A percentile compares a stretch with the other conserved stretches of the same genome.
phyloP scores from a whole-genome alignment of 2,888 invertebrate species.

The Nineta flava region DNA sequence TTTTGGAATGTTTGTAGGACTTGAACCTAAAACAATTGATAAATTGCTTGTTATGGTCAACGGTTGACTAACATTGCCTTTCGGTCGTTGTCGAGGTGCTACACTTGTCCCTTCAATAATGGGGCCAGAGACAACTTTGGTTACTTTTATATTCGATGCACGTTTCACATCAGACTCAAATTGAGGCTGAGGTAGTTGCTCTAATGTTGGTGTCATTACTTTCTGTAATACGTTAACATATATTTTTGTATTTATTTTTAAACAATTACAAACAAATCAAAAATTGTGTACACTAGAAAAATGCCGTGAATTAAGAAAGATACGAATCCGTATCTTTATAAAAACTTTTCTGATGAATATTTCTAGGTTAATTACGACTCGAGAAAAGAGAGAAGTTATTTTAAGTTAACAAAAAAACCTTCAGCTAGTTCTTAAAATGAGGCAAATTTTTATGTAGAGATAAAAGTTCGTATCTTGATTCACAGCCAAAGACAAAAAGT shows the following conservation, averaged over 20 bases:
- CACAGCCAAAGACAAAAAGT: no score
- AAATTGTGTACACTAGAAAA: background rate
- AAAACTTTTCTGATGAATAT: no score
- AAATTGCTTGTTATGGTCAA: constrained; percentile 26
- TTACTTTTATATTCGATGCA: constrained; percentile 31
- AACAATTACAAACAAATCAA: background rate
- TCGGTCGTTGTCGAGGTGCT: constrained; percentile 68
- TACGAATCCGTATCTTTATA: no score
- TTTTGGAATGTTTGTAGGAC: constrained; percentile 29
- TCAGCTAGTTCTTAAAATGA: no score
- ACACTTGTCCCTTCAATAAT: constrained; percentile 61
- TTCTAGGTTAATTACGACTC: no score
- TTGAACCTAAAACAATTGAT: constrained; percentile 35
- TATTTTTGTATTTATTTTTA: background rate
- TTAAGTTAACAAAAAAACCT: no score
- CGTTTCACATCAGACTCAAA: constrained; percentile 55
- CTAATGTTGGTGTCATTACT: constrained; percentile 43
- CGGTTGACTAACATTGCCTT: constrained; percentile 36
- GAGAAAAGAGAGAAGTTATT: no score
- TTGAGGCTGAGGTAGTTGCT: constrained; percentile 45
- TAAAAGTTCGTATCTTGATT: no score
- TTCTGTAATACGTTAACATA: constrained; percentile 34
- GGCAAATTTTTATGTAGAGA: no score
- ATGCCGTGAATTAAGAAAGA: no score
- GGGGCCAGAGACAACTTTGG: constrained; percentile 27